A percentile compares a stretch with the other conserved stretches of the same genome.
These are phyloP conservation scores for Podarcis cretensis DNA, from an alignment of 2,113 vertebrate genomes.

Conservation along the genomic window DNA sequence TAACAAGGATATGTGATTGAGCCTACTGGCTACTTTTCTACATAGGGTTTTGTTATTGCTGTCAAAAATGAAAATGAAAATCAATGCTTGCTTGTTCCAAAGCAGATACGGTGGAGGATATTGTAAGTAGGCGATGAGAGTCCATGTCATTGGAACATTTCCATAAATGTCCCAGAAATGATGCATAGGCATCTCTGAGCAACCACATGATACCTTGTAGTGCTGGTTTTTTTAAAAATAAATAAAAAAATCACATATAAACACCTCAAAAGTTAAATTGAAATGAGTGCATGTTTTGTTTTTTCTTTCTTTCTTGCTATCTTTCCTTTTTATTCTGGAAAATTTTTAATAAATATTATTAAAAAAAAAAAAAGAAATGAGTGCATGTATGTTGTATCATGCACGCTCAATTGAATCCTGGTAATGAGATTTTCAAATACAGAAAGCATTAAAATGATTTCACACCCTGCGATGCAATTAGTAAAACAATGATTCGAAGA, in stretches of 20 bases:
- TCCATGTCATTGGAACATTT: neutral
- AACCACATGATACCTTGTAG: conserved; percentile 38
- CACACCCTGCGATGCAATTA: conserved; percentile 50
- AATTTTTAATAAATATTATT: no score
- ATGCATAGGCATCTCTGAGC: fast-evolving
- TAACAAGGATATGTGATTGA: neutral
- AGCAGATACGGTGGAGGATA: neutral
- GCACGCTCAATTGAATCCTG: conserved; percentile 46
- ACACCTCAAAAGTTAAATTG: conserved; percentile 25
- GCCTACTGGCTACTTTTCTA: neutral
- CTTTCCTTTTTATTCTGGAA: no score
- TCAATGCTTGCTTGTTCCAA: neutral
- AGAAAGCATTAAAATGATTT: conserved; percentile 57
- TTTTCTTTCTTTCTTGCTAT: no score
- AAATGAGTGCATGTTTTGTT: neutral
- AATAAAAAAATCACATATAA: conserved; percentile 22
- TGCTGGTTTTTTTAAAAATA: conserved; percentile 6
- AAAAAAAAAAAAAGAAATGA: no score
- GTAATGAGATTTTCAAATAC: conserved; percentile 64
- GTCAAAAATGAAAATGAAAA: neutral
- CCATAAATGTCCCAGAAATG: conserved; percentile 30
- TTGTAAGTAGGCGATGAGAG: neutral
- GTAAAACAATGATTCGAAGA: conserved; percentile 45
- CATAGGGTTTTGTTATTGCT: neutral
- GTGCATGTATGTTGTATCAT: neutral